phyloP scores from a whole-genome alignment of 2,888 invertebrate genomes.

The Rhagium mordax region DNA sequence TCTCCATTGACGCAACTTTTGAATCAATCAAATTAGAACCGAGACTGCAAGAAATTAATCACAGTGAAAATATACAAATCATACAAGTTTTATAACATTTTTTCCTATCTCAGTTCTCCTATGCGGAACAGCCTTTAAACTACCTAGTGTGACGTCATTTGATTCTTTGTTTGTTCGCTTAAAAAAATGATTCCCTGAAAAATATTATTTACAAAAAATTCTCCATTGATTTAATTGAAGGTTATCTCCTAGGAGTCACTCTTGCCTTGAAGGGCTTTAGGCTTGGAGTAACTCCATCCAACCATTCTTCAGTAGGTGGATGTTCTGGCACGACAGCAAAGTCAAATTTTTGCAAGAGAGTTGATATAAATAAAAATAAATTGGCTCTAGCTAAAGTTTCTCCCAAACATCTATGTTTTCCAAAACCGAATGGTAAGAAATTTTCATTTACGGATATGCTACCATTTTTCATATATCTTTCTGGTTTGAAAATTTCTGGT shows the following conservation, averaged over 20 bases:
- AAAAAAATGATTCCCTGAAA: not conserved
- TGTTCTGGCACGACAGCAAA: slow-evolving; percentile 79
- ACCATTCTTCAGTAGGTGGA: slow-evolving; percentile 77
- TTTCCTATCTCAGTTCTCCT: no score
- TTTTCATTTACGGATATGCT: slow-evolving; percentile 76
- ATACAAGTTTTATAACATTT: no score
- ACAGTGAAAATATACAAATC: no score
- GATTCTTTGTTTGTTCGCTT: not conserved
- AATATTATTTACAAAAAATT: not conserved
- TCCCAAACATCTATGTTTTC: slow-evolving; percentile 87
- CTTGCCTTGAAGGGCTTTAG: slow-evolving; percentile 81
- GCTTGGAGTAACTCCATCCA: slow-evolving; percentile 86
- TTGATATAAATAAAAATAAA: slow-evolving; percentile 82
- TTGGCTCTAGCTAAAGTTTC: slow-evolving; percentile 85
- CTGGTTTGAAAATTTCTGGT: slow-evolving; percentile 82
- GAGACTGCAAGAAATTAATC: no score
- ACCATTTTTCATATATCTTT: slow-evolving; percentile 80
- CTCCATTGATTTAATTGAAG: not conserved
- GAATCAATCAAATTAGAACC: no score
- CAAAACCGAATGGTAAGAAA: slow-evolving; percentile 85
- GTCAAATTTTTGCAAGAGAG: slow-evolving; percentile 82
- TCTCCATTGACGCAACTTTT: no score
- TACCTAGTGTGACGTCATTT: no score
- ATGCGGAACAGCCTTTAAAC: no score
- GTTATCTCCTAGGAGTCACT: slow-evolving; percentile 66